These are phyloP conservation scores for Crenichthys baileyi DNA, from an alignment of 2,797 vertebrate species.

Conservation along the genomic window DNA sequence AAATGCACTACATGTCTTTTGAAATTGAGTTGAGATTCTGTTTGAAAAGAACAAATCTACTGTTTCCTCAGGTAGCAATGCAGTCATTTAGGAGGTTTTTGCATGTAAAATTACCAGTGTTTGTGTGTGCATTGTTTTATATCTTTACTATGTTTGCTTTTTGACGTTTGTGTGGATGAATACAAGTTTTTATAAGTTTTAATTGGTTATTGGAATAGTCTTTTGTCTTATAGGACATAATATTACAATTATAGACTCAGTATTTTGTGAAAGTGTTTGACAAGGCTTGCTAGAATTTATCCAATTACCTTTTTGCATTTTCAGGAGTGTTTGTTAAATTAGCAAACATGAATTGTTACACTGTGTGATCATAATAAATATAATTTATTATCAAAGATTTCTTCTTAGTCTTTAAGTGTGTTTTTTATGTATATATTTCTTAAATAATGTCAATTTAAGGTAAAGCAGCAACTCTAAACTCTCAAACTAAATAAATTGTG, in stretches of 20 bases:
- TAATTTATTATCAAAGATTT: constrained; percentile 53
- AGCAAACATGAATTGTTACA: constrained; percentile 48
- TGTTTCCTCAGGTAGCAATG: constrained; percentile 1
- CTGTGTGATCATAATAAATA: constrained; percentile 51
- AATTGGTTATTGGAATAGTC: constrained; percentile 9
- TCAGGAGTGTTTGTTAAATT: constrained; percentile 34
- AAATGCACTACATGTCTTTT: constrained; percentile 32
- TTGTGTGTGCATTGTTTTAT: constrained; percentile 10
- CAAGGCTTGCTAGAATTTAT: constrained; percentile 33
- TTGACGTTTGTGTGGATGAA: constrained; percentile 9
- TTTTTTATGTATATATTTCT: background rate
- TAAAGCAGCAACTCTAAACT: background rate
- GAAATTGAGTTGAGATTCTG: constrained; percentile 26
- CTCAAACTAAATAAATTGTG: background rate
- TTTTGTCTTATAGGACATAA: constrained; percentile 18
- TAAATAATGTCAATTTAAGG: background rate
- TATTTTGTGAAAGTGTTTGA: constrained; percentile 31
- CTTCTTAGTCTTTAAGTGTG: background rate
- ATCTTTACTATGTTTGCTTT: constrained; percentile 13
- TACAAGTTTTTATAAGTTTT: constrained; percentile 13
- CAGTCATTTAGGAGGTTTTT: constrained; percentile 15
- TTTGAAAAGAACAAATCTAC: constrained; percentile 18
- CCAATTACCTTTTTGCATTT: constrained; percentile 54
- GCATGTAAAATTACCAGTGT: constrained; percentile 10
- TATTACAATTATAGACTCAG: constrained; percentile 8